Evolutionary conservation across 2,888 invertebrate genomes (phyloP), one percentile per base, ranked within the genome.

Genomic region (Drosophila dives): DNA sequence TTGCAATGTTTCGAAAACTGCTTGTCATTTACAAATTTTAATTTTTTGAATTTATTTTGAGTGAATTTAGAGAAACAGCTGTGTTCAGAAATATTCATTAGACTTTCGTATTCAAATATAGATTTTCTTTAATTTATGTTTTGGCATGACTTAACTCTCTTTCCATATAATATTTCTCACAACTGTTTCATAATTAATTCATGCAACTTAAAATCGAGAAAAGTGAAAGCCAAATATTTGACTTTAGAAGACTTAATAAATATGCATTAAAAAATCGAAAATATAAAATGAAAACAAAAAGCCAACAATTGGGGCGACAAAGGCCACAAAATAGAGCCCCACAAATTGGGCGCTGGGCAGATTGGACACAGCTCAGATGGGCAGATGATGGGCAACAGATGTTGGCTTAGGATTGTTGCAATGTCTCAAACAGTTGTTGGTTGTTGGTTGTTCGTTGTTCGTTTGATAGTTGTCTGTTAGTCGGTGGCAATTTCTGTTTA

Each of bases 401-500:
- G 84, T 81, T 86, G 66, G 62, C 50, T 60, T 23, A 23, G 64
- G 20, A 58, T 66, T 72, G 79, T 60, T 78, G 78, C 58, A 54
- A 68, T 63, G 62, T 54, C 65, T 40, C 60, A 23, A 75, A 69
- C 67, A 77, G 80, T 80, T 83, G 64, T 48, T 65, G 33, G 17
- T 61, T 60, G n/a, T n/a, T n/a, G 23, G 23, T 23, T 23, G 69
- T 64, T 71, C 51, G 66, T 50, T 77, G 54, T 64, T 72, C 55
- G 17, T 54, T 64, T 77, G 54, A 54, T 72, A 55, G 17, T 54
- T 64, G 72, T 59, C 83, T 66, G 76, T 68, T 54, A 64, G 81
- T 64, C 64, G 67, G 69, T 75, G 71, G 74, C 76, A 80, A 74
- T 82, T 82, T 72, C 73, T 75, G 83, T 80, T 86, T 88, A 88